Evolutionary conservation across 2,113 vertebrate genomes (phyloP).

Genomic region (Otis tarda): DNA sequence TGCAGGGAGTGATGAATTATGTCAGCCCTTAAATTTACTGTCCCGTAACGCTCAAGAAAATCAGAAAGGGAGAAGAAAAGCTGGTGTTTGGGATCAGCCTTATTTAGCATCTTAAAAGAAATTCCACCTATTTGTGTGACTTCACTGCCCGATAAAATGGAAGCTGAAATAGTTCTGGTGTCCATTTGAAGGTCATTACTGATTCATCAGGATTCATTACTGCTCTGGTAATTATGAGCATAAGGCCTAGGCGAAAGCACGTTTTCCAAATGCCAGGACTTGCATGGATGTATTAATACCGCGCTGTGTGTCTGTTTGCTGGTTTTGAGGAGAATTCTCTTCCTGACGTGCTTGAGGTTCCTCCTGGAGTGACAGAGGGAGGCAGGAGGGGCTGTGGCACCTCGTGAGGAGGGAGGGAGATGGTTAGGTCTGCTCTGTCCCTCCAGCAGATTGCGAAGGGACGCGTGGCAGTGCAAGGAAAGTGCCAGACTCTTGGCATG

Average conservation of each 20-base stretch:
- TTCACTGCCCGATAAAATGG: background rate
- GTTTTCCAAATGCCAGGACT: conserved; percentile 3
- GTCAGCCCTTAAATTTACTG: background rate
- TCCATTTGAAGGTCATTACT: conserved; percentile 44
- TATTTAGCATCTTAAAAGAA: background rate
- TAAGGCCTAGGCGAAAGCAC: background rate
- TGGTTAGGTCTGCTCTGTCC: background rate
- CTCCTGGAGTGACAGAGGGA: background rate
- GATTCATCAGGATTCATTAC: conserved; percentile 30
- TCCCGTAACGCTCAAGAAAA: background rate
- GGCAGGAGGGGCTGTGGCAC: background rate
- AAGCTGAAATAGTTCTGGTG: background rate
- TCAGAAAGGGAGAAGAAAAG: background rate
- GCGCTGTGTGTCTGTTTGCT: background rate
- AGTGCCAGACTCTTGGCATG: background rate
- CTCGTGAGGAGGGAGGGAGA: background rate
- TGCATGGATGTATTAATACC: background rate
- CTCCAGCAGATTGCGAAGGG: background rate
- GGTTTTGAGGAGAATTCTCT: background rate
- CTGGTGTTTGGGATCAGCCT: background rate
- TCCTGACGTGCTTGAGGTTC: accelerated
- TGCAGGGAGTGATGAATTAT: background rate
- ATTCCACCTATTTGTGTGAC: background rate
- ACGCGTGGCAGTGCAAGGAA: accelerated
- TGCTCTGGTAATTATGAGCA: conserved; percentile 18